Evolutionary conservation across 2,113 vertebrate genomes (phyloP).

Genomic region (Pavo muticus): DNA sequence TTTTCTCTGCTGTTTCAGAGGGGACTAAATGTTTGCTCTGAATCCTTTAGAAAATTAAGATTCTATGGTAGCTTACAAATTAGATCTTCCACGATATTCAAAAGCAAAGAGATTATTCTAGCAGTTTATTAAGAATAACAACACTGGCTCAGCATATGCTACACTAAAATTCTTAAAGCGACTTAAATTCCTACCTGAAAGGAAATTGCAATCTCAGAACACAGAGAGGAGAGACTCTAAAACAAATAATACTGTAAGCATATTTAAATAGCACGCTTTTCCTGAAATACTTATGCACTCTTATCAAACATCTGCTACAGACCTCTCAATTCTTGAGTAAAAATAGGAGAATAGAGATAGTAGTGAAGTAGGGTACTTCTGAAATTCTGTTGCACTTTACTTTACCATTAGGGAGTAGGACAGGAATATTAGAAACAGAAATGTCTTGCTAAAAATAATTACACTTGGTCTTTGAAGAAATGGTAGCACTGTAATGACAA

Average conservation of each 20-base stretch:
- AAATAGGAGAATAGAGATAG: neutral
- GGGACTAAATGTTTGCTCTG: neutral
- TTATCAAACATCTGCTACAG: neutral
- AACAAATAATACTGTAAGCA: neutral
- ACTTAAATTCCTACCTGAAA: slow-evolving; percentile 23
- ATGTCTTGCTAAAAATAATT: neutral
- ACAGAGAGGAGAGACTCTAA: slow-evolving; percentile 24
- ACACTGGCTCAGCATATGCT: neutral
- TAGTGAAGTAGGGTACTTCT: neutral
- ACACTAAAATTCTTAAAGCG: slow-evolving; percentile 22
- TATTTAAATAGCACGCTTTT: neutral
- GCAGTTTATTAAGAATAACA: neutral
- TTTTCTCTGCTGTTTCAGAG: neutral
- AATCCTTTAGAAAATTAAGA: neutral
- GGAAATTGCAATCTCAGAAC: slow-evolving; percentile 35
- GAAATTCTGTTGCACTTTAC: neutral
- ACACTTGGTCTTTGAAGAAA: neutral
- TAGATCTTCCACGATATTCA: neutral
- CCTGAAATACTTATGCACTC: neutral
- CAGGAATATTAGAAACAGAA: neutral
- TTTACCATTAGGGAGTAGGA: neutral
- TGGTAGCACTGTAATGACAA: neutral
- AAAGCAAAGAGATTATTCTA: neutral
- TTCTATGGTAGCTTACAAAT: neutral
- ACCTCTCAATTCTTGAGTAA: neutral